Conservation (phyloP, 2,888 invertebrate species). For the Hipparchia semele region DNA sequence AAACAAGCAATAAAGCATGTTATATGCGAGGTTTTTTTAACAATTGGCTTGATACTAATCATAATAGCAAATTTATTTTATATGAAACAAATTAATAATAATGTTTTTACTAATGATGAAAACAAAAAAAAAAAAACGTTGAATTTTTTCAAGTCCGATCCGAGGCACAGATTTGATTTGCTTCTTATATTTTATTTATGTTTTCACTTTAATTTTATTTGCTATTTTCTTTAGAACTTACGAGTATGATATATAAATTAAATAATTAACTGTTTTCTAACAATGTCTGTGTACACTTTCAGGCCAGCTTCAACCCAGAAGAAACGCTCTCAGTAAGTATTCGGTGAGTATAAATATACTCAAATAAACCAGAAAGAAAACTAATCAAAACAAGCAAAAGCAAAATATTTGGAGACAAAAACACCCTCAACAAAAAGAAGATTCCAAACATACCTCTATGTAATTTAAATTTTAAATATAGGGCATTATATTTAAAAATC, state of each 20-base stretch:
- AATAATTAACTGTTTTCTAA: neutral
- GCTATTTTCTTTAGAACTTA: constrained; percentile 18
- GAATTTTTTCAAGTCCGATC: constrained; percentile 5
- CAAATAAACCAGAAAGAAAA: constrained; percentile 39
- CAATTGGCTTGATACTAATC: no score
- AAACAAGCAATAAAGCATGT: no score
- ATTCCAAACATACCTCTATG: neutral
- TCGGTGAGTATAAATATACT: constrained; percentile 48
- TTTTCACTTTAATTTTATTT: constrained; percentile 6
- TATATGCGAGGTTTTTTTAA: no score
- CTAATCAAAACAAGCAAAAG: constrained; percentile 33
- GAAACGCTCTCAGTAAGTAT: constrained; percentile 48
- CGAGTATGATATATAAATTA: neutral
- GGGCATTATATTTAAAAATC: neutral
- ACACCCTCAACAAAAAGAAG: constrained; percentile 20
- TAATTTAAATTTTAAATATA: constrained; percentile 14
- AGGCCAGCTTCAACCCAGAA: constrained; percentile 45
- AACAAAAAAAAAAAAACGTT: no score
- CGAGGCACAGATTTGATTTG: constrained; percentile 21
- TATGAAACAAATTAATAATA: no score
- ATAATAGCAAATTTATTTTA: no score
- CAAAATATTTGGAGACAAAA: constrained; percentile 23
- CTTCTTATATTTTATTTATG: constrained; percentile 3
- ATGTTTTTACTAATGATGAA: no score
- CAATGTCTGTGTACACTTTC: constrained; percentile 36